phyloP scores from a whole-genome alignment of 1,140 invertebrate species.

The Branchinecta lynchi region DNA sequence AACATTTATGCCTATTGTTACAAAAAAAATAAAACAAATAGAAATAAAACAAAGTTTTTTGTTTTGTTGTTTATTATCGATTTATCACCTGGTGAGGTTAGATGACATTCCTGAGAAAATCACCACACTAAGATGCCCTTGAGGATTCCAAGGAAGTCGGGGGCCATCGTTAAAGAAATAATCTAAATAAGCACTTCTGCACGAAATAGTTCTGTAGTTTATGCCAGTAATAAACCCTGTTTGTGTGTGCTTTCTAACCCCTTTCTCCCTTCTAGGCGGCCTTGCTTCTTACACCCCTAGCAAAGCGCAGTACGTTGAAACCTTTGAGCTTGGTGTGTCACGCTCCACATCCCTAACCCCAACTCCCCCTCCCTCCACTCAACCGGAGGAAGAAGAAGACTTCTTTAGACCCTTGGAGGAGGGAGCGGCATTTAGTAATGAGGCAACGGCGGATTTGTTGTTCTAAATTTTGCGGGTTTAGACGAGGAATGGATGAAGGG shows the following conservation, averaged over 20 bases:
- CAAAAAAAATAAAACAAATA: too few relatives aligned
- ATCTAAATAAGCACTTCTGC: neutral
- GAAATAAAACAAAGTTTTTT: slow-evolving; percentile 6
- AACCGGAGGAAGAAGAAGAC: slow-evolving; percentile 26
- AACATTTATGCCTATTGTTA: too few relatives aligned
- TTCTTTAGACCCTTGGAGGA: slow-evolving; percentile 42
- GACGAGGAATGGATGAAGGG: neutral
- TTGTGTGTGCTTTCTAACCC: slow-evolving; percentile 26
- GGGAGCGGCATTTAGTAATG: slow-evolving; percentile 42
- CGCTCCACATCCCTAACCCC: slow-evolving; percentile 28
- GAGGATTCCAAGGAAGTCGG: neutral
- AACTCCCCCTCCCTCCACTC: slow-evolving; percentile 19
- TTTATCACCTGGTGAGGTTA: neutral
- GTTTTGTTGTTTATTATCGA: neutral
- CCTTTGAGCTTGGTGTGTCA: slow-evolving; percentile 48
- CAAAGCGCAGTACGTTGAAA: slow-evolving; percentile 39
- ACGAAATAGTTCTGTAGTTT: neutral
- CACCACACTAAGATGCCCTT: too few relatives aligned
- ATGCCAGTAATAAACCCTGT: neutral
- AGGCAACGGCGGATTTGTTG: slow-evolving; percentile 45
- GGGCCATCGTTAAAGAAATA: neutral
- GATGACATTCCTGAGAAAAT: too few relatives aligned
- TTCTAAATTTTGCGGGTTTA: slow-evolving; percentile 32
- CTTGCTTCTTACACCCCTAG: slow-evolving; percentile 45
- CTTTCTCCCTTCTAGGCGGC: slow-evolving; percentile 28